Conservation (phyloP, 2,888 invertebrate genomes). For the Arge pagana region DNA sequence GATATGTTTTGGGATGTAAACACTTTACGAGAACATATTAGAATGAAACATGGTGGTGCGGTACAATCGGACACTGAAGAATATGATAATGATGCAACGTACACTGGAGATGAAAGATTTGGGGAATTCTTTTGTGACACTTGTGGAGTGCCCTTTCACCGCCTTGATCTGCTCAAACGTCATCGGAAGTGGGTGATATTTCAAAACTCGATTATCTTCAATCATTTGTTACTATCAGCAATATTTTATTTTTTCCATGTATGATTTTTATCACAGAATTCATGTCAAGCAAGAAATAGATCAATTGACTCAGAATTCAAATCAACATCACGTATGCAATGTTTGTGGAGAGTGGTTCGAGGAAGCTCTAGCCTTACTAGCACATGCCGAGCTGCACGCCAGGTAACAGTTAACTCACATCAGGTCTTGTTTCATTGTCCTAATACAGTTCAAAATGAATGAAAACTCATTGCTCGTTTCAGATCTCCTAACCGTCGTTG, state of each 20-base stretch:
- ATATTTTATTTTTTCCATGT: too few species aligned
- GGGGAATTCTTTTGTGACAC: slow-evolving; percentile 71
- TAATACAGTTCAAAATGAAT: slow-evolving; percentile 15
- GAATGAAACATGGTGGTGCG: slow-evolving; percentile 63
- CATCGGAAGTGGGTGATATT: slow-evolving; percentile 64
- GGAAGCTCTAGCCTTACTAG: slow-evolving; percentile 75
- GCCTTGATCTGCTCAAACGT: slow-evolving; percentile 73
- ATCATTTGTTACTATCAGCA: too few species aligned
- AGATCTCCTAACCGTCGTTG: slow-evolving; percentile 61
- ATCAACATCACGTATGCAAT: slow-evolving; percentile 70
- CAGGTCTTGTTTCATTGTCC: slow-evolving; percentile 23
- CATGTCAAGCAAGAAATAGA: slow-evolving; percentile 54
- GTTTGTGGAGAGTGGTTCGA: slow-evolving; percentile 80
- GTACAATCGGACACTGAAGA: slow-evolving; percentile 51
- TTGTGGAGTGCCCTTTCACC: slow-evolving; percentile 79
- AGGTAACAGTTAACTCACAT: slow-evolving; percentile 48
- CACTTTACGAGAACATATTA: slow-evolving; percentile 66
- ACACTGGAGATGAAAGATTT: slow-evolving; percentile 65
- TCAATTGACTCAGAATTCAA: slow-evolving; percentile 42
- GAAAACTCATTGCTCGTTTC: not conserved
- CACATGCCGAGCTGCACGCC: slow-evolving; percentile 80
- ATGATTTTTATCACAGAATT: slow-evolving; percentile 41
- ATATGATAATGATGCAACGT: slow-evolving; percentile 61
- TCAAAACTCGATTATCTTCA: not conserved
- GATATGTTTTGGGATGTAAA: slow-evolving; percentile 79